These are phyloP conservation scores for Monoplex corrugatus DNA, from an alignment of 2,888 invertebrate genomes.

Conservation along the genomic window DNA sequence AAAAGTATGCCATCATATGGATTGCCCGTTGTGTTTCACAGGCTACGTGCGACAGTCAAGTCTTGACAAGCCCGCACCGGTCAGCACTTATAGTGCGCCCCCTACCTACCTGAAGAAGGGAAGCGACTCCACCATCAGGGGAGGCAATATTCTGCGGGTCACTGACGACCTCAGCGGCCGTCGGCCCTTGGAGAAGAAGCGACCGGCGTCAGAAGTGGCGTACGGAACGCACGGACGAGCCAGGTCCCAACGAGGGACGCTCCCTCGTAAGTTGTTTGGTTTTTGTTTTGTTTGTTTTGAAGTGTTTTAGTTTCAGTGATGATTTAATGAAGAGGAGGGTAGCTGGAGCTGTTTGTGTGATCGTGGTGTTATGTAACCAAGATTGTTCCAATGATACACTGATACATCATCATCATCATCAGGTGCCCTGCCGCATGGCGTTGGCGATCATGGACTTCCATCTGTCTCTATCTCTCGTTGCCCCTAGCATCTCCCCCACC, in stretches of 20 bases:
- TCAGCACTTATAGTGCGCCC: conserved; percentile 73
- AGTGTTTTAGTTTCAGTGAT: too few relatives aligned
- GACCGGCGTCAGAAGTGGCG: conserved; percentile 68
- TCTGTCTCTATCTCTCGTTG: too few relatives aligned
- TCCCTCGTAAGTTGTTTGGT: conserved; percentile 73
- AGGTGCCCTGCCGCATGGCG: too few relatives aligned
- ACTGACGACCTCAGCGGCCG: conserved; percentile 75
- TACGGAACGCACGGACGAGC: conserved; percentile 59
- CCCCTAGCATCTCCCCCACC: too few relatives aligned
- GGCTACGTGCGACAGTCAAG: conserved; percentile 63
- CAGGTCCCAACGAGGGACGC: conserved; percentile 67
- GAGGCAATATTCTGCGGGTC: conserved; percentile 68
- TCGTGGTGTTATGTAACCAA: too few relatives aligned
- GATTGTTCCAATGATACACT: too few relatives aligned
- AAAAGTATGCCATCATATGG: too few relatives aligned
- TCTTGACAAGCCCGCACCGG: conserved; percentile 51
- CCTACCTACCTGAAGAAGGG: conserved; percentile 65
- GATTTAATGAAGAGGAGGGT: too few relatives aligned
- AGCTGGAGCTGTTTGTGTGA: too few relatives aligned
- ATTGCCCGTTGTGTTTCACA: too few relatives aligned
- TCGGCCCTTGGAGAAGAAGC: conserved; percentile 63
- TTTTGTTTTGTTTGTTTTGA: not conserved
- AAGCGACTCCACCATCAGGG: conserved; percentile 62
- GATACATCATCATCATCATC: too few relatives aligned
- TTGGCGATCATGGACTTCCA: too few relatives aligned